phyloP scores from a whole-genome alignment of 2,888 invertebrate genomes.

The Heliconius charithonia region DNA sequence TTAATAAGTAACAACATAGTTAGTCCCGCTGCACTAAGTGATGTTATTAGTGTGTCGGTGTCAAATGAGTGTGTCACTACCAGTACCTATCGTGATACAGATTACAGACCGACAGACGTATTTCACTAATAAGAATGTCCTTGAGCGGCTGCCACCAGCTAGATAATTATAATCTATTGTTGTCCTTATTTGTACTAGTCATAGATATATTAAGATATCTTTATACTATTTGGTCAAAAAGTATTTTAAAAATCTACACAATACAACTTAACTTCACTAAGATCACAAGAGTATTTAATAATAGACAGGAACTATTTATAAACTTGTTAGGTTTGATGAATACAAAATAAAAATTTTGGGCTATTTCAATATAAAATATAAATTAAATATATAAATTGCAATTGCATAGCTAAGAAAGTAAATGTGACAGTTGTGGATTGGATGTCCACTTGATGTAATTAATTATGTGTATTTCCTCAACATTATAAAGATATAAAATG shows the following conservation, averaged over 20 bases:
- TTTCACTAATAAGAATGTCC: constrained; percentile 58
- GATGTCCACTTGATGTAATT: no score
- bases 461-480: no score
- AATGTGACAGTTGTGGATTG: no score
- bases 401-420: no score
- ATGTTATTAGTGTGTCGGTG: constrained; percentile 51
- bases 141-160: constrained; percentile 51
- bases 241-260: neutral
- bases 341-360: neutral
- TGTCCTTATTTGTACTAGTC: constrained; percentile 10
- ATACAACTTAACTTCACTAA: neutral
- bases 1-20: constrained; percentile 36
- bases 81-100: constrained; percentile 16
- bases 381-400: neutral
- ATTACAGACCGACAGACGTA: constrained; percentile 1
- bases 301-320: neutral
- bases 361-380: neutral
- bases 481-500: no score
- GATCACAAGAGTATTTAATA: neutral
- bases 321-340: neutral
- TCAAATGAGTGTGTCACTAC: constrained; percentile 53
- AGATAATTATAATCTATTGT: constrained; percentile 41
- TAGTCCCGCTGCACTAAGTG: constrained; percentile 49
- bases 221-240: no score
- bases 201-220: constrained; percentile 4